These are phyloP conservation scores for Chiloscyllium plagiosum DNA, from an alignment of 2,113 vertebrate genomes.

Conservation along the genomic window DNA sequence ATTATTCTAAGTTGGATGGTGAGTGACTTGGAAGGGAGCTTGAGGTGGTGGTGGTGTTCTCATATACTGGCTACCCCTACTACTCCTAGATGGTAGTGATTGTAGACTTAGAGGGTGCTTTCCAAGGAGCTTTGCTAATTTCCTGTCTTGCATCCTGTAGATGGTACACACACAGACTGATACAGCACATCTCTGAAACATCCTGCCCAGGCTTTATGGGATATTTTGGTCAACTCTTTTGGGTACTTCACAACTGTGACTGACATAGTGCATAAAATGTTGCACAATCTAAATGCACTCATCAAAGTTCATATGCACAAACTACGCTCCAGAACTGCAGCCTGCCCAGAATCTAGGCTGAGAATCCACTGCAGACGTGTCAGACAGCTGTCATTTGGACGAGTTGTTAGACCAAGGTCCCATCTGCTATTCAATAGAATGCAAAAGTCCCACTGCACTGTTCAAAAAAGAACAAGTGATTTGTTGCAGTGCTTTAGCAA, in stretches of 20 bases:
- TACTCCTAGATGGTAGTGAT: too few species aligned
- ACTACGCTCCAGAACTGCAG: background rate
- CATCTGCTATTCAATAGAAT: background rate
- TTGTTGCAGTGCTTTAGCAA: background rate
- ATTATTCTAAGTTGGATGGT: background rate
- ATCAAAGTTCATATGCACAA: background rate
- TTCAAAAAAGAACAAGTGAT: background rate
- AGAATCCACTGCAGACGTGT: background rate
- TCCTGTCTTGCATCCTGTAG: too few species aligned
- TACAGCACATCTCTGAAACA: too few species aligned
- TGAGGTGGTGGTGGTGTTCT: too few species aligned
- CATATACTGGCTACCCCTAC: too few species aligned
- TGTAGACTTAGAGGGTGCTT: too few species aligned
- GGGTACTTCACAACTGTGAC: background rate
- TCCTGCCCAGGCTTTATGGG: too few species aligned
- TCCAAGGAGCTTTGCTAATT: too few species aligned
- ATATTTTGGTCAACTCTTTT: too few species aligned
- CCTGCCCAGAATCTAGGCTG: background rate
- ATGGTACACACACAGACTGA: too few species aligned
- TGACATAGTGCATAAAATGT: background rate
- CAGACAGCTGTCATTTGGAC: background rate
- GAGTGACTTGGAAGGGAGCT: too few species aligned
- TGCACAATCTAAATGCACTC: background rate
- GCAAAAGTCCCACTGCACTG: background rate
- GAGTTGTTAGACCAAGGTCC: background rate